Conservation (phyloP, 2,113 vertebrate genomes). For the Peromyscus californicus region DNA sequence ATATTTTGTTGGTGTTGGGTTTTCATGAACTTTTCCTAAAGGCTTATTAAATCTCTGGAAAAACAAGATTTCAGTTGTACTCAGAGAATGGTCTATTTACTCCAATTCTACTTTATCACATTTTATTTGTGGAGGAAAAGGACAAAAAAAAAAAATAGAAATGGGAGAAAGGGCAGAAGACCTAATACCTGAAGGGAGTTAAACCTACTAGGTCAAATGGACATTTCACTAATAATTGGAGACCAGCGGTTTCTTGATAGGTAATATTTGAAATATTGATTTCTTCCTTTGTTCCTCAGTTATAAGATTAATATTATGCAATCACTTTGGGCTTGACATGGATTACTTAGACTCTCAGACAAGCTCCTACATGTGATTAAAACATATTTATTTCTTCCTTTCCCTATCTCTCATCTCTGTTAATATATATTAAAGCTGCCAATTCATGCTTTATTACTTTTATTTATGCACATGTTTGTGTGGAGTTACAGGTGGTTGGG, state of each 20-base stretch:
- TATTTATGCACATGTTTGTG: not conserved
- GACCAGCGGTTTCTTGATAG: not conserved
- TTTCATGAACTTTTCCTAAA: constrained; percentile 92
- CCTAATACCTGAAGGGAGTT: not conserved
- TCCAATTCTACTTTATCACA: constrained; percentile 90
- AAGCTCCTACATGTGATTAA: not conserved
- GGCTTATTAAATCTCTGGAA: constrained; percentile 89
- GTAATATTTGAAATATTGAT: constrained; percentile 33
- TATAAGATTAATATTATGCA: not conserved
- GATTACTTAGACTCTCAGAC: not conserved
- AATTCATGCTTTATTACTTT: not conserved
- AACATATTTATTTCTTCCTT: not conserved
- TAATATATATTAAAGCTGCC: not conserved
- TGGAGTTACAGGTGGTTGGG: not conserved
- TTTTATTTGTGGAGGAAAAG: constrained; percentile 90
- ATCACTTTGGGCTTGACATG: not conserved
- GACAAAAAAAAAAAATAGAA: constrained; percentile 75
- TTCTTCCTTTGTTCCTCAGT: not conserved
- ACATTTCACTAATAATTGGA: not conserved
- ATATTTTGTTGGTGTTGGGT: constrained; percentile 90
- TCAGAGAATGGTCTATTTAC: constrained; percentile 89
- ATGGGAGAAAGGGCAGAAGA: not conserved
- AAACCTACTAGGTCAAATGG: not conserved
- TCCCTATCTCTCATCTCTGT: not conserved
- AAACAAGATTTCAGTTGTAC: constrained; percentile 90